Conservation (phyloP, 1,140 invertebrate species). For the Zaprionus taronus region DNA sequence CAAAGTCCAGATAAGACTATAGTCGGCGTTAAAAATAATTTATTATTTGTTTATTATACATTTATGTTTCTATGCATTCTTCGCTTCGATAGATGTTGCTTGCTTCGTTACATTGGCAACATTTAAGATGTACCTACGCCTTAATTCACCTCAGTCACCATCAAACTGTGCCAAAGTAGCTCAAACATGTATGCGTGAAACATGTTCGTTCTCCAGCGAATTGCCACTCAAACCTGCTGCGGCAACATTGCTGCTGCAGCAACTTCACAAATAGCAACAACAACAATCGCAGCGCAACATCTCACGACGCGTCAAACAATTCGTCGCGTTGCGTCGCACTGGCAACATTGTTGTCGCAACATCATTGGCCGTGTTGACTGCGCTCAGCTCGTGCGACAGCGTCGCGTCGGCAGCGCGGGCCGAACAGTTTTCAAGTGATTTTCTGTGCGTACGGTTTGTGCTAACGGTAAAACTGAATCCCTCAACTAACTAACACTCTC, state of each 20-base stretch:
- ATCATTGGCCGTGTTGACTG: conserved; percentile 34
- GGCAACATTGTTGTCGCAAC: conserved; percentile 48
- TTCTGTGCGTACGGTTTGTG: conserved; percentile 56
- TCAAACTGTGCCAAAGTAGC: neutral
- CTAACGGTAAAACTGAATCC: conserved; percentile 53
- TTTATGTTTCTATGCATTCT: no score
- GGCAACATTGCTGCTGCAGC: conserved; percentile 18
- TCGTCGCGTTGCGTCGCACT: neutral
- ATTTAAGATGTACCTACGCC: neutral
- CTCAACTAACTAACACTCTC: conserved; percentile 19
- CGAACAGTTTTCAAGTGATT: conserved; percentile 70
- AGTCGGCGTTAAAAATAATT: no score
- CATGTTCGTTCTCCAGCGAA: neutral
- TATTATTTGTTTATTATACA: no score
- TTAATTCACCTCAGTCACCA: conserved; percentile 26
- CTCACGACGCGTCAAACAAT: neutral
- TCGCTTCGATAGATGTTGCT: no score
- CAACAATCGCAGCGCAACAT: neutral
- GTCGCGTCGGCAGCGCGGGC: conserved; percentile 13
- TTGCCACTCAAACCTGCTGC: conserved; percentile 30
- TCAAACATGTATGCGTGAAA: conserved; percentile 21
- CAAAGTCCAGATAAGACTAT: no score
- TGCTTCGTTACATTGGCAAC: neutral
- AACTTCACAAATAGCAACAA: neutral
- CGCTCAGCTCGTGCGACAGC: conserved; percentile 23